Evolutionary conservation across 2,113 vertebrate genomes (phyloP).

Genomic region (Oxygymnocypris stewartii): DNA sequence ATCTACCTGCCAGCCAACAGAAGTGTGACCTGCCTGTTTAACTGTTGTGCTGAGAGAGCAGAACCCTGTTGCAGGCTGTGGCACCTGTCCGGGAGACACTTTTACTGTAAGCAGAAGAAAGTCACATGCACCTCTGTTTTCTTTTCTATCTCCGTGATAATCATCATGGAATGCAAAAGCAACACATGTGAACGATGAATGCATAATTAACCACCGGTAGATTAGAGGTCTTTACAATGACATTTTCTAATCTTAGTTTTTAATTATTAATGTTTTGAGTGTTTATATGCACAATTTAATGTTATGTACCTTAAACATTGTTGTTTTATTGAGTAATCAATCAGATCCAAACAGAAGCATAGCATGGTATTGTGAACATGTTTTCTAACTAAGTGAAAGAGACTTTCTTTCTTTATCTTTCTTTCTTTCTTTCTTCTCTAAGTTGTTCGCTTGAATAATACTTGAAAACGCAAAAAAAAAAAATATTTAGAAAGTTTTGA

Average conservation of each 20-base stretch:
- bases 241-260: neutral
- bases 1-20: constrained; percentile 30
- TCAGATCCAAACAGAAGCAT: neutral
- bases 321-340: neutral
- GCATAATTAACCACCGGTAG: neutral
- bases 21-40: constrained; percentile 32
- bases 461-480: too few relatives aligned
- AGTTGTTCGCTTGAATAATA: neutral
- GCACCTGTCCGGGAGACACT: constrained; percentile 9
- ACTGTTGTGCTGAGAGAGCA: constrained; percentile 45
- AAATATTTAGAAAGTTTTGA: too few relatives aligned
- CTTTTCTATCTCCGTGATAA: neutral
- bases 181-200: neutral
- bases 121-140: neutral
- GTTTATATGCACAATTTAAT: neutral
- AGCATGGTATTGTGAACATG: neutral
- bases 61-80: constrained; percentile 18
- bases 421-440: neutral
- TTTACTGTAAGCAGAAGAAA: neutral
- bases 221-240: neutral
- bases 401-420: neutral
- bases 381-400: neutral
- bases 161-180: neutral
- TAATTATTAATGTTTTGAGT: neutral
- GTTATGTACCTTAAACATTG: neutral